Conservation (phyloP, 1,140 invertebrate genomes). For the Aporrectodea caliginosa region DNA sequence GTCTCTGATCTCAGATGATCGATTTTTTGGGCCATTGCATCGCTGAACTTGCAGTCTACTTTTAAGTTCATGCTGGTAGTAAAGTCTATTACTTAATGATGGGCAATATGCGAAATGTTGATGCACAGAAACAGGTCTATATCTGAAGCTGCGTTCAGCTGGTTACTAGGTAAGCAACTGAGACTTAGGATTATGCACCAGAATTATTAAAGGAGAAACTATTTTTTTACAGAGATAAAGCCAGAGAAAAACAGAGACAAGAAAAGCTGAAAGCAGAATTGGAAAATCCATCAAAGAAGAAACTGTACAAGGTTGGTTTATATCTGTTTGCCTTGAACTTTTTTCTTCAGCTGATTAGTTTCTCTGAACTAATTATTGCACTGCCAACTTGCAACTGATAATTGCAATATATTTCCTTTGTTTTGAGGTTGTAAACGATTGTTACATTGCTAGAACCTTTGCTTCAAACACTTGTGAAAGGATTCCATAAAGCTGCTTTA, state of each 20-base stretch:
- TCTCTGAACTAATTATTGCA: not conserved
- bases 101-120: too few species aligned
- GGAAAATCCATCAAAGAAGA: conserved; percentile 55
- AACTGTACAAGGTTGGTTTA: conserved; percentile 12
- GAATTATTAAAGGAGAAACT: too few species aligned
- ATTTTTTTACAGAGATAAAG: conserved; percentile 62
- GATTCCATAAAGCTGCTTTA: not conserved
- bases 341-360: not conserved
- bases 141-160: too few species aligned
- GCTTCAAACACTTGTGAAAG: not conserved
- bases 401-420: not conserved
- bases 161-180: too few species aligned
- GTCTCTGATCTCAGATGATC: too few species aligned
- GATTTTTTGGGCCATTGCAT: too few species aligned
- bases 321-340: not conserved
- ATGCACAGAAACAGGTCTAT: too few species aligned
- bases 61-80: too few species aligned
- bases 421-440: not conserved
- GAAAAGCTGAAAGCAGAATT: conserved; percentile 71
- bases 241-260: conserved; percentile 69
- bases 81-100: too few species aligned
- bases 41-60: too few species aligned
- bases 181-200: too few species aligned
- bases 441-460: not conserved
- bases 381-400: not conserved